Base-by-base conservation (phyloP, 2,797 vertebrate genomes). In the Sebastiscus albofasciatus region DNA sequence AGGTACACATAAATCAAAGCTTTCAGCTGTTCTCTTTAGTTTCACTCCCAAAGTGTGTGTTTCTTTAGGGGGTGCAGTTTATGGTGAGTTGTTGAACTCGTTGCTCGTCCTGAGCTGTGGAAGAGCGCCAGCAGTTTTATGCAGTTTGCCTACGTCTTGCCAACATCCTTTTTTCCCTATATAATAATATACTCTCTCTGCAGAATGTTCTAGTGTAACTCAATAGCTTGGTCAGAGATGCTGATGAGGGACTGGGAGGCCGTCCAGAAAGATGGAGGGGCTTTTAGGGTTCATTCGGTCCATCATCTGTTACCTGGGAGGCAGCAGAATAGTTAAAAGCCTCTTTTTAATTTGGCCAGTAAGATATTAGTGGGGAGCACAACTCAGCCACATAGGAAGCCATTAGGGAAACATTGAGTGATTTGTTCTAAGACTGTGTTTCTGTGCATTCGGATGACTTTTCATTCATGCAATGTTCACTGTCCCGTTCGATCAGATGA, bases 401-500 rank as follows among this genome's bases (percentile, higher is more conserved):
- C 58, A 33, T 65, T 22, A 33, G 54, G 64, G n/a, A 61, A 62
- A 11, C 6, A 3, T 3, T 27, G 56, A 66, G 8, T 16, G 69
- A 61, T 79, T 67, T 71, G 18, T 8, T 6, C 4, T 59, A 11
- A 4, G 31, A 29, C 22, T 42, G 49, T 2, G 10, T 27, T 12
- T 67, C 12, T 20, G 22, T 77, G 34, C 11, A n/a, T 70, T 69
- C 54, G 20, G 70, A 70, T 52, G 24, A 14, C 12, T 0, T 8
- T 61, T 68, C 24, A 59, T 1, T 76, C 13, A 77, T 26, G 29
- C 18, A 39, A 3, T 34, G 8, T 34, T 73, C 7, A 14, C 22
- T 86, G 49, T 84, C 12, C 55, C 55, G 8, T 92, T 72, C 67
- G 16, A 71, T 79, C 90, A 99, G 98, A 99, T 87, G 98, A 99